phyloP scores from a whole-genome alignment of 2,888 invertebrate genomes.

The Blastobasis adustella region DNA sequence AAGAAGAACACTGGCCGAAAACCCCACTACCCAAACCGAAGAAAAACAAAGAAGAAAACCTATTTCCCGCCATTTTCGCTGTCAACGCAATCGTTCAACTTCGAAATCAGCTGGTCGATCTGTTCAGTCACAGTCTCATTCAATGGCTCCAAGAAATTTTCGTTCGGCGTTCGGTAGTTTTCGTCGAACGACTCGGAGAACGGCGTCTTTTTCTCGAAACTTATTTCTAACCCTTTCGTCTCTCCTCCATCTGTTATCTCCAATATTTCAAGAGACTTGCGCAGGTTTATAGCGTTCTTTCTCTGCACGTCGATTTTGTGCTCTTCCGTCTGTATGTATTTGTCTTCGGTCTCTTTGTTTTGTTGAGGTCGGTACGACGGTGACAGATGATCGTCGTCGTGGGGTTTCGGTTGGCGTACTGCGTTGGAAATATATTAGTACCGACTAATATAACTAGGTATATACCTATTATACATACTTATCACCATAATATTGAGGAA shows the following conservation, averaged over 20 bases:
- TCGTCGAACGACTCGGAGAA: conserved; percentile 50
- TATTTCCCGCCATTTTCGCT: conserved; percentile 24
- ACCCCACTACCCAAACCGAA: not conserved
- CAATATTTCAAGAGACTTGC: conserved; percentile 50
- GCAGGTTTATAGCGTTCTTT: conserved; percentile 30
- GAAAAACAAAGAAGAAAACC: conserved; percentile 1
- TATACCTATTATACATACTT: no score
- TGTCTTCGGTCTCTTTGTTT: conserved; percentile 33
- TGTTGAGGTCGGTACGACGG: not conserved
- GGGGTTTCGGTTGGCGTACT: not conserved
- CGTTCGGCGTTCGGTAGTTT: conserved; percentile 52
- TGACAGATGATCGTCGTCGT: not conserved
- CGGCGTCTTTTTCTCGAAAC: conserved; percentile 45
- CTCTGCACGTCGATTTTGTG: conserved; percentile 22
- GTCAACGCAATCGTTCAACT: conserved; percentile 47
- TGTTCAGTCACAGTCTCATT: conserved; percentile 54
- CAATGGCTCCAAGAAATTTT: conserved; percentile 49
- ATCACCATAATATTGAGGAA: no score
- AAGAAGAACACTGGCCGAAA: not conserved
- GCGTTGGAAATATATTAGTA: no score
- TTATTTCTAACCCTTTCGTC: conserved; percentile 38
- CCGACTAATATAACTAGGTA: not conserved
- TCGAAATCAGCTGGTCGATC: conserved; percentile 58
- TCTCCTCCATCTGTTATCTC: conserved; percentile 40
- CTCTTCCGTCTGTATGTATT: conserved; percentile 35